Percentiles rank a stretch among this genome's conserved stretches.
These are phyloP conservation scores for Zeus faber DNA, from an alignment of 2,113 vertebrate species.

Conservation along the genomic window DNA sequence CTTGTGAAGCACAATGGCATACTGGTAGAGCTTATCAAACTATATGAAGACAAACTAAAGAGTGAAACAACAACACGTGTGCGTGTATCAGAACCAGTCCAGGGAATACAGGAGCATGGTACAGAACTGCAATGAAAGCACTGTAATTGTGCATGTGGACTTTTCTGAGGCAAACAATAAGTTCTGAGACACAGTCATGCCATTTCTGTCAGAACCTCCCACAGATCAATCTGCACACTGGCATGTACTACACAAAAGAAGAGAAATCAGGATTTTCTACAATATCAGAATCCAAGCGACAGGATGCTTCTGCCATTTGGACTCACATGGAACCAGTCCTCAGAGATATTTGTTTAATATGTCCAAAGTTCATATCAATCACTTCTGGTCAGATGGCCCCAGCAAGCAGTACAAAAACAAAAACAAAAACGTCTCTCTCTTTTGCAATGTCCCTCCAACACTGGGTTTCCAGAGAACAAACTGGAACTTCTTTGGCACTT, in stretches of 20 bases:
- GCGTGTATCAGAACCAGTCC: constrained; percentile 15
- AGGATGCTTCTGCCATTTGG: constrained; percentile 12
- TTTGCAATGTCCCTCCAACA: constrained; percentile 5
- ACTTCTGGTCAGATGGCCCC: constrained; percentile 18
- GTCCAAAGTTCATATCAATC: constrained; percentile 4
- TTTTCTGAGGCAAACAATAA: constrained; percentile 17
- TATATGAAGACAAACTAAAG: constrained; percentile 18
- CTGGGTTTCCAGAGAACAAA: constrained; percentile 7
- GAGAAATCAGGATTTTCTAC: constrained; percentile 6
- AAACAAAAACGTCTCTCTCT: constrained; percentile 10
- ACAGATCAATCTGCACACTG: constrained; percentile 17
- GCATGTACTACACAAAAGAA: constrained; percentile 15
- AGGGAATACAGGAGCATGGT: constrained; percentile 13
- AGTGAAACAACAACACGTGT: constrained; percentile 8
- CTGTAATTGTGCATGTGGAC: constrained; percentile 18
- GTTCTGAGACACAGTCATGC: constrained; percentile 6
- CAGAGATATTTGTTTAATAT: background rate
- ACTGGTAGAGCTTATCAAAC: constrained; percentile 9
- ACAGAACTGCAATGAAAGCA: constrained; percentile 13
- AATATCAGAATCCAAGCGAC: constrained; percentile 17
- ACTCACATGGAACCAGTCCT: constrained; percentile 20
- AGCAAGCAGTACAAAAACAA: constrained; percentile 23
- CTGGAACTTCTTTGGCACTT: constrained; percentile 16
- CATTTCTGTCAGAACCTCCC: constrained; percentile 21
- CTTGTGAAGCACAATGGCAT: constrained; percentile 2